These are phyloP conservation scores for Aphodius granarius DNA, from an alignment of 2,888 invertebrate species.

Conservation along the genomic window DNA sequence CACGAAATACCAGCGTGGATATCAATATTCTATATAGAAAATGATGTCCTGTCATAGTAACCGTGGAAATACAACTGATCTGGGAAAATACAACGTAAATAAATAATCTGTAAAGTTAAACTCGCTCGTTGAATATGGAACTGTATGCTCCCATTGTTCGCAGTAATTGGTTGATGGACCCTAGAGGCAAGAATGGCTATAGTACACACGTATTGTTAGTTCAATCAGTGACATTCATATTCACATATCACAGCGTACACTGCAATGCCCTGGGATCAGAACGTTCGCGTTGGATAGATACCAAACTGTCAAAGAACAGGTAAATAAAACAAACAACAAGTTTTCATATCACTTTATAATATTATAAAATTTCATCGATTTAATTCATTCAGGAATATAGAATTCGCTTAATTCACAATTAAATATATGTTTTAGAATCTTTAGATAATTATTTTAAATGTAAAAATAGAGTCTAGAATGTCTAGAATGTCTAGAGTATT, in stretches of 20 bases:
- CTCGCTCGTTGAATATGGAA: slow-evolving; percentile 13
- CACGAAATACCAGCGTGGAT: too few relatives aligned
- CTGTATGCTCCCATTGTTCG: slow-evolving; percentile 18
- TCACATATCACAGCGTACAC: not conserved
- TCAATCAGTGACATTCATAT: not conserved
- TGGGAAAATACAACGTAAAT: not conserved
- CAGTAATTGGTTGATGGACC: slow-evolving; percentile 16
- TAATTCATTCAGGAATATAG: not conserved
- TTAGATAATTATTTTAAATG: too few relatives aligned
- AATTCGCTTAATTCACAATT: too few relatives aligned
- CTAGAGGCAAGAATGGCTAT: slow-evolving; percentile 2
- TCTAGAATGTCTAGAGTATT: too few relatives aligned
- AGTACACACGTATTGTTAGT: not conserved
- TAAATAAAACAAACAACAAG: not conserved
- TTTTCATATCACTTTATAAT: not conserved
- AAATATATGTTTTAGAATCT: too few relatives aligned
- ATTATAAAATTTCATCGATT: not conserved
- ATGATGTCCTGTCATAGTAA: too few relatives aligned
- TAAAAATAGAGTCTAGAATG: too few relatives aligned
- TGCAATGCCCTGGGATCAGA: not conserved
- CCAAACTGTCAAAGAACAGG: not conserved
- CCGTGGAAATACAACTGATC: too few relatives aligned
- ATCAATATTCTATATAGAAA: too few relatives aligned
- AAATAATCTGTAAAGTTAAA: not conserved
- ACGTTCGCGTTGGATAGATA: not conserved